Base-by-base conservation (phyloP, 2,797 vertebrate species). In the Lithobates sylvaticus region DNA sequence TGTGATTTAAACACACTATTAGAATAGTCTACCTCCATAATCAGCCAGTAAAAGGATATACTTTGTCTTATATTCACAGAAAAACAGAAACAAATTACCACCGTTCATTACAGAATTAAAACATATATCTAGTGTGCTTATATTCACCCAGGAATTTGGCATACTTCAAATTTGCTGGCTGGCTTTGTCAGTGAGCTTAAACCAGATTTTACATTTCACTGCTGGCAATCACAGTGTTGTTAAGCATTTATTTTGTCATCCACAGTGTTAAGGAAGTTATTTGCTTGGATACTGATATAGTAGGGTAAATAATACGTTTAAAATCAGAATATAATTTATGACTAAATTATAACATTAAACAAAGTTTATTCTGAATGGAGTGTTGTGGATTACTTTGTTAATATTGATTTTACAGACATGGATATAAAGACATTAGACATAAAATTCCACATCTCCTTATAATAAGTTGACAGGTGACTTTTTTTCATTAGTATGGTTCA, bases 391-490 rank as follows among this genome's bases (percentile, higher is more conserved):
- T 47, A 70, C 65, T 77, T 36, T 76, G 47, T 77, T 76, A 78
- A 75, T 54, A 84, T 78, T 69, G 74, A 70, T 84, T 71, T 71
- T 4, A 54, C 39, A 58, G 16, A 61, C 77, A 76, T n/a, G 54
- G 82, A 75, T 77, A 32, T 50, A 64, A 8, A 78, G n/a, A 72
- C 76, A 64, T 84, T 78, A 61, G 32, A 64, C 67, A 65, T 32
- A 71, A 65, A 71, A 78, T 58, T 72, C 34, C 32, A 50, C 68
- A 84, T 84, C 61, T 84, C 36, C 47, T 84, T 84, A 78, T 10
- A 84, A 84, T 32, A 71, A 78, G 34, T 50, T 84, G 83, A 78
- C 83, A 78, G 77, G 76, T 84, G 64, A 84, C 77, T 84, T 84
- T 78, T 78, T 84, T 78, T 58, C 76, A 84, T 84, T 78, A 78